Evolutionary conservation across 2,797 vertebrate species (phyloP).

Genomic region (Falco naumanni): DNA sequence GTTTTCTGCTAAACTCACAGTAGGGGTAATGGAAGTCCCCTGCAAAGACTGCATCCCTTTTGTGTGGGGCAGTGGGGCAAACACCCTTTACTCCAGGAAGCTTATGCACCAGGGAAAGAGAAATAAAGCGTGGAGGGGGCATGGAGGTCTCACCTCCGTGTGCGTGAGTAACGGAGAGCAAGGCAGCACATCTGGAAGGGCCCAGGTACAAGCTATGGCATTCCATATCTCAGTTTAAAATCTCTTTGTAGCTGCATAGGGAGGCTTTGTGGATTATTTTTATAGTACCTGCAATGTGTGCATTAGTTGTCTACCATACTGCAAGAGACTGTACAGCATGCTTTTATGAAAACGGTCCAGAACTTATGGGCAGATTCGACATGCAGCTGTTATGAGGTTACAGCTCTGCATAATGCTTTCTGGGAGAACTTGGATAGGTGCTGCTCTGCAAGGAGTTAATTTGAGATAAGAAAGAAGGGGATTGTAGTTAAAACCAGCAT

Average conservation of each 20-base stretch:
- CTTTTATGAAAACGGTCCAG: neutral
- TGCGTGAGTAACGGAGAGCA: neutral
- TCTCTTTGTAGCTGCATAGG: neutral
- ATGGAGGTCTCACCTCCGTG: neutral
- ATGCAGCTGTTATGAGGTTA: neutral
- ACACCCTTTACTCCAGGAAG: neutral
- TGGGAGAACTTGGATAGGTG: neutral
- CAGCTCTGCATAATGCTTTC: neutral
- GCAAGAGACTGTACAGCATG: neutral
- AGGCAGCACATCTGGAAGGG: constrained; percentile 9
- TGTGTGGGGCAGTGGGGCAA: neutral
- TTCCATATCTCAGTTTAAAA: neutral
- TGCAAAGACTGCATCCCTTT: neutral
- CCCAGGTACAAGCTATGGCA: neutral
- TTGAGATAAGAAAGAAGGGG: neutral
- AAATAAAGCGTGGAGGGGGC: neutral
- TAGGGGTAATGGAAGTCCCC: neutral
- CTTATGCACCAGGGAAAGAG: neutral
- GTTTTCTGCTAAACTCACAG: neutral
- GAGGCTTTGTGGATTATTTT: constrained; percentile 17
- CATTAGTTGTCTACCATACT: neutral
- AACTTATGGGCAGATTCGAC: neutral
- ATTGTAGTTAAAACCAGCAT: neutral
- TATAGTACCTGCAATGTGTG: neutral
- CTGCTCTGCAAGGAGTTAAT: neutral